These are phyloP conservation scores for Pristionchus japonicus DNA, from an alignment of 2,888 invertebrate genomes.

Conservation along the genomic window DNA sequence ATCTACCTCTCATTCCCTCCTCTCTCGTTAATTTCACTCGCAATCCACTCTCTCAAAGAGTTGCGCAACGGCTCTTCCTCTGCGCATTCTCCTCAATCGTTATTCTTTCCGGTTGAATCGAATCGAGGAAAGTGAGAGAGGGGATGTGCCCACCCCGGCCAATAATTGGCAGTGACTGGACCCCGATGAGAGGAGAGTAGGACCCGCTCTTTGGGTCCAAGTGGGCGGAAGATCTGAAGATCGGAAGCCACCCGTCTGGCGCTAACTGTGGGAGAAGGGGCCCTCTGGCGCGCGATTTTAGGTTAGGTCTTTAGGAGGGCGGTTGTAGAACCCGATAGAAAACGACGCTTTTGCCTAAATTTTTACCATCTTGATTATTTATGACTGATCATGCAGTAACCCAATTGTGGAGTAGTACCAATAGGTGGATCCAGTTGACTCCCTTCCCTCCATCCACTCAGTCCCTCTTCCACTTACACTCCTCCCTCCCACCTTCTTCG, in stretches of 20 bases:
- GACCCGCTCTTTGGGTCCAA: conserved; percentile 3
- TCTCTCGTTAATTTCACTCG: conserved; percentile 16
- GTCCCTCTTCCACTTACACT: conserved; percentile 47
- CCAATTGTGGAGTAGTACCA: background rate
- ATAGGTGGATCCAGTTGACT: conserved; percentile 1
- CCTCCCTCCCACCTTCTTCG: conserved; percentile 16
- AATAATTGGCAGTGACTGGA: conserved; percentile 1
- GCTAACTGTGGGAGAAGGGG: background rate
- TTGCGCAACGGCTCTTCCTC: background rate
- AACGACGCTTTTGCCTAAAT: too few relatives aligned
- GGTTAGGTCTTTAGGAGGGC: too few relatives aligned
- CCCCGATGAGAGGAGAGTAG: background rate
- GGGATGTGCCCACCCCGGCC: background rate
- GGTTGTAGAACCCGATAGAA: too few relatives aligned
- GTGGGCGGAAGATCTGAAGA: too few relatives aligned
- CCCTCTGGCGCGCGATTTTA: too few relatives aligned
- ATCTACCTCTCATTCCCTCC: background rate
- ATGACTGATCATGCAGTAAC: too few relatives aligned
- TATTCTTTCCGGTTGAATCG: conserved; percentile 16
- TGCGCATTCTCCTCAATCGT: conserved; percentile 18
- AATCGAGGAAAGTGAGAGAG: conserved; percentile 11
- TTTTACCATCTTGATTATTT: too few relatives aligned
- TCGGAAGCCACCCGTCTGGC: conserved; percentile 35
- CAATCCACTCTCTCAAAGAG: background rate
- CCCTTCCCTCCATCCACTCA: conserved; percentile 46